phyloP scores from a whole-genome alignment of 2,888 invertebrate species.

The Hylaea fasciaria region DNA sequence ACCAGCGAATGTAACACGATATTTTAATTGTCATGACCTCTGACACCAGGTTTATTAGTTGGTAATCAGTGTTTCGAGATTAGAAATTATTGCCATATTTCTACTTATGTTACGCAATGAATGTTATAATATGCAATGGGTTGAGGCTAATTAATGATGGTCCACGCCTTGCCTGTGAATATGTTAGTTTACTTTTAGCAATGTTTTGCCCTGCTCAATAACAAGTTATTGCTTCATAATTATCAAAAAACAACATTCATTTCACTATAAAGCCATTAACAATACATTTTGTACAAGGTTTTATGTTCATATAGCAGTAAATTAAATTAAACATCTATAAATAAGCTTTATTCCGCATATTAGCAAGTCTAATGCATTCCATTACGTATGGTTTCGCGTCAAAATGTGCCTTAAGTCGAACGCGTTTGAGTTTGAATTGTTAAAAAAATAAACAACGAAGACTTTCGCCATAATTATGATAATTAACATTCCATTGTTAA shows the following conservation, averaged over 20 bases:
- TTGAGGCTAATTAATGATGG: background rate
- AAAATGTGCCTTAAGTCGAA: conserved; percentile 3
- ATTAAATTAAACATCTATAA: conserved; percentile 24
- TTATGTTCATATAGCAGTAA: conserved; percentile 11
- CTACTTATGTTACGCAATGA: conserved; percentile 9
- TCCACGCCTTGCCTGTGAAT: too few species aligned
- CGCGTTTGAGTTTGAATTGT: conserved; percentile 10
- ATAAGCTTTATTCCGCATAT: conserved; percentile 22
- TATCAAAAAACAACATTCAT: conserved; percentile 16
- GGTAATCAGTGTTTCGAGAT: conserved; percentile 16
- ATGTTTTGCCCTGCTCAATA: background rate
- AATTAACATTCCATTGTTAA: conserved; percentile 30
- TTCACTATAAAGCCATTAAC: conserved; percentile 18
- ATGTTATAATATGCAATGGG: conserved; percentile 12
- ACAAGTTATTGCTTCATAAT: too few species aligned
- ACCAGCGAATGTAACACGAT: conserved; percentile 25
- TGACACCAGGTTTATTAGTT: conserved; percentile 21
- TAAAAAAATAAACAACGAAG: conserved; percentile 1
- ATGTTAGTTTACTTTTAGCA: too few species aligned
- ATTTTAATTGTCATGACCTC: conserved; percentile 35
- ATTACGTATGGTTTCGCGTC: background rate
- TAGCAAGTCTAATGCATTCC: conserved; percentile 24
- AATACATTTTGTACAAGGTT: conserved; percentile 22
- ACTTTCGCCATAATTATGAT: conserved; percentile 27
- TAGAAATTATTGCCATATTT: conserved; percentile 19